Conservation (phyloP, 1,140 invertebrate species). For the Hydropsyche tenuis region DNA sequence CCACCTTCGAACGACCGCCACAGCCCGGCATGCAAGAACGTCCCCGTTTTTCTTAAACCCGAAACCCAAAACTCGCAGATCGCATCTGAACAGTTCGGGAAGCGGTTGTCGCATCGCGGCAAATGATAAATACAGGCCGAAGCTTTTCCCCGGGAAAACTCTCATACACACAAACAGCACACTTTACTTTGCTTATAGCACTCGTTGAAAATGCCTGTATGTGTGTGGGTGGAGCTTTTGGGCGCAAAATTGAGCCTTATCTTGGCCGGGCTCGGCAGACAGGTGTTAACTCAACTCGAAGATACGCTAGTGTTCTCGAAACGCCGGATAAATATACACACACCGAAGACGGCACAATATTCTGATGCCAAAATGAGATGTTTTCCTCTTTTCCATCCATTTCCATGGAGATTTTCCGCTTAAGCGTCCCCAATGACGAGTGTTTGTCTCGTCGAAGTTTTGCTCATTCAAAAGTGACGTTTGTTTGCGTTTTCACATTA, state of each 20-base stretch:
- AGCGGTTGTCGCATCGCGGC: neutral
- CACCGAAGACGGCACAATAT: neutral
- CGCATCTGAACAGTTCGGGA: no score
- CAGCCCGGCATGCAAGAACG: no score
- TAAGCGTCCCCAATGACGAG: neutral
- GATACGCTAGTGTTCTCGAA: constrained; percentile 4
- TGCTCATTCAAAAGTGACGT: no score
- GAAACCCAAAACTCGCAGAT: no score
- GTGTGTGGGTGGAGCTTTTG: no score
- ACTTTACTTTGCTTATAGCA: no score
- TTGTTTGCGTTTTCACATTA: no score
- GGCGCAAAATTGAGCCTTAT: constrained; percentile 8
- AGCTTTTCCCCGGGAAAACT: constrained; percentile 16
- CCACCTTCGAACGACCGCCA: no score
- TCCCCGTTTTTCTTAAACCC: no score
- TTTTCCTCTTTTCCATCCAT: neutral
- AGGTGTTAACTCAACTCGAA: constrained; percentile 13
- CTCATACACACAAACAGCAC: neutral
- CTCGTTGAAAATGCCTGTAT: no score
- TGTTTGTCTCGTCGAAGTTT: no score
- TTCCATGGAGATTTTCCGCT: neutral
- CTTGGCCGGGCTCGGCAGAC: neutral
- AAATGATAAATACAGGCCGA: constrained; percentile 8
- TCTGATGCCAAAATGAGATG: neutral
- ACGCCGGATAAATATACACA: neutral